Percentiles rank a stretch among this genome's conserved stretches.
Evolutionary conservation across 1,140 invertebrate species (phyloP).

Genomic region (Trachymyrmex cornetzi): DNA sequence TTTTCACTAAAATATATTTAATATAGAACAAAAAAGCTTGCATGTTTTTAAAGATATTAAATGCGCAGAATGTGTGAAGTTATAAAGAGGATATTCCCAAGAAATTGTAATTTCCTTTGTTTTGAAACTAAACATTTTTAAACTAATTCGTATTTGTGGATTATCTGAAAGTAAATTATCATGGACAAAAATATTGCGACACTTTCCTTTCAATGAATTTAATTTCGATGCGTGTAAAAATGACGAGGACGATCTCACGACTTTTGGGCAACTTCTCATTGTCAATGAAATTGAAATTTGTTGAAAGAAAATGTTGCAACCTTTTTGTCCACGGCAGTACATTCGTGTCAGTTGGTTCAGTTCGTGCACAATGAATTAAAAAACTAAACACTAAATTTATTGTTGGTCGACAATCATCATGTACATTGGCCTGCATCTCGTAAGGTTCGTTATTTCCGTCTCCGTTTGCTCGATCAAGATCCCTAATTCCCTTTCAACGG

Average conservation of each 20-base stretch:
- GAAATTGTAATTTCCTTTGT: constrained; percentile 27
- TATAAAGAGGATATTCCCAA: constrained; percentile 24
- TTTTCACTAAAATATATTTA: neutral
- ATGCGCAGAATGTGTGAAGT: neutral
- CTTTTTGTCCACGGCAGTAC: neutral
- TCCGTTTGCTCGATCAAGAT: constrained; percentile 50
- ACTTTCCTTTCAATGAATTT: constrained; percentile 10
- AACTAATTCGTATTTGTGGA: constrained; percentile 31
- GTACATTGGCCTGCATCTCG: constrained; percentile 8
- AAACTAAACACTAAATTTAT: neutral
- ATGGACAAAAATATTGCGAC: neutral
- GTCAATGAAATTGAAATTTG: neutral
- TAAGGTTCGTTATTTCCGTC: constrained; percentile 34
- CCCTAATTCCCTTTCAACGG: constrained; percentile 18
- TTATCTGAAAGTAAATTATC: constrained; percentile 26
- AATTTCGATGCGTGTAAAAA: neutral
- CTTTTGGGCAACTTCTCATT: neutral
- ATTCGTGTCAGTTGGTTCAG: neutral
- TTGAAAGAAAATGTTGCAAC: constrained; percentile 23
- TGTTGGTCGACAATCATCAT: neutral
- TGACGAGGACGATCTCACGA: neutral
- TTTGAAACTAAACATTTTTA: constrained; percentile 37
- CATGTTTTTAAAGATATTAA: constrained; percentile 26
- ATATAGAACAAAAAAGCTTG: constrained; percentile 5
- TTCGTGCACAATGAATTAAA: neutral